Conservation (phyloP, 2,797 vertebrate species). For the Intellagama lesueurii region DNA sequence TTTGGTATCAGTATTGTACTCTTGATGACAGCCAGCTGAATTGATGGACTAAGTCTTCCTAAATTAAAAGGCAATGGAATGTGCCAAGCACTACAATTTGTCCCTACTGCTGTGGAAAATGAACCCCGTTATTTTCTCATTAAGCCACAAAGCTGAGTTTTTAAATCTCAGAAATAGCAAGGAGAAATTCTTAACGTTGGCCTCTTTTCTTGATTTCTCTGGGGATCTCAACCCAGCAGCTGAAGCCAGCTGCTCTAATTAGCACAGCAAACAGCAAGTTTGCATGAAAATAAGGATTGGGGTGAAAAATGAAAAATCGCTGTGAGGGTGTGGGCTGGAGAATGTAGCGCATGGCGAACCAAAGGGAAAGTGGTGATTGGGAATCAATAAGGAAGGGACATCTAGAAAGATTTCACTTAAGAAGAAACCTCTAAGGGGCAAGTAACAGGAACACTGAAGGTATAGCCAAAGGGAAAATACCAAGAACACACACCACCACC, state of each 20-base stretch:
- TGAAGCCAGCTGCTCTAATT: constrained; percentile 68
- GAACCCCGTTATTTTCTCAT: constrained; percentile 49
- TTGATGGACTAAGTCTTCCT: not conserved
- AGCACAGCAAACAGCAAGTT: constrained; percentile 63
- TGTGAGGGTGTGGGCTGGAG: too few relatives aligned
- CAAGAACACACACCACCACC: too few relatives aligned
- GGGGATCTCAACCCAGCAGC: constrained; percentile 54
- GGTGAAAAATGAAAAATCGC: constrained; percentile 51
- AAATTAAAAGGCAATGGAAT: constrained; percentile 39
- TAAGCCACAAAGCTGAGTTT: constrained; percentile 57
- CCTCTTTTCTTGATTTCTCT: constrained; percentile 61
- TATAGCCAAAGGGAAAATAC: not conserved
- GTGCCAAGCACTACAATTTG: not conserved
- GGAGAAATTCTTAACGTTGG: constrained; percentile 50
- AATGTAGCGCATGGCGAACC: not conserved
- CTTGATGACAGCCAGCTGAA: not conserved
- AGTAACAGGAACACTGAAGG: not conserved
- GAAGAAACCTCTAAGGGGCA: not conserved
- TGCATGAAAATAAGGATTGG: constrained; percentile 49
- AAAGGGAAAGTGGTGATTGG: not conserved
- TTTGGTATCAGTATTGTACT: not conserved
- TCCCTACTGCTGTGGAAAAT: constrained; percentile 18
- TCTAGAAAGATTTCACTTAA: not conserved
- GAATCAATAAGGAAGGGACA: not conserved
- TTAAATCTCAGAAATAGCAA: constrained; percentile 51